Base-by-base conservation (phyloP, 2,113 vertebrate genomes). In the Pseudolaguvia tuberculata region DNA sequence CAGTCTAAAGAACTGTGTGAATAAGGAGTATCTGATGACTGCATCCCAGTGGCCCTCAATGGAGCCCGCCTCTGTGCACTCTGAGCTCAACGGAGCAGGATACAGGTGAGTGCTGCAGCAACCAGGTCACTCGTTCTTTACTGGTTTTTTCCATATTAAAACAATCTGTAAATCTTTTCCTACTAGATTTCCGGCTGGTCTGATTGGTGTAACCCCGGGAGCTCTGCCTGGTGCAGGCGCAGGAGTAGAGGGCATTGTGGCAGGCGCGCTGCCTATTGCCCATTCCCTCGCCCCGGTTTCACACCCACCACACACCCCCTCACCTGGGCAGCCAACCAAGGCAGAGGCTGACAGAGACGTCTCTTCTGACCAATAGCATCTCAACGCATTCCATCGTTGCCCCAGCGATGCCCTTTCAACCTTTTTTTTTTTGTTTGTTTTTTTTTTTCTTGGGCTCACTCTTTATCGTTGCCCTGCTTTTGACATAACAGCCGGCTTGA, bases 331-430 rank as follows among this genome's bases (percentile, higher is more conserved):
- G 77, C 91, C 93, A 1, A 91, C 89, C 78, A 95, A 95, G 91
- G 90, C 93, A 55, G 94, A 96, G 88, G 89, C 92, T 77, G 94
- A 96, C 92, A 95, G 94, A 95, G 94, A 96, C 88, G 91, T 94
- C 88, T 91, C 94, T 82, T 92, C 94, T 78, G 94, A 96, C 91
- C 94, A 95, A 90, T 96, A 95, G 91, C 93, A 89, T 72, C 86
- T 83, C 83, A 84, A 82, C 87, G 90, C 90, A 92, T 92, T 92
- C 90, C 90, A 81, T 86, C 85, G 83, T 71, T 74, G 66, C 66
- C 79, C 79, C 73, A 74, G 72, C 53, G 65, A 78, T 71, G 61
- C 80, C 76, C 80, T 72, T 78, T 71, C 62, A 51, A 65, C 18
- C 23, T 25, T 4, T 1, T 20, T 50, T 14, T 12, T 12, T 7